These are phyloP conservation scores for Drosophila busckii DNA, from an alignment of 1,140 invertebrate genomes.

Conservation along the genomic window DNA sequence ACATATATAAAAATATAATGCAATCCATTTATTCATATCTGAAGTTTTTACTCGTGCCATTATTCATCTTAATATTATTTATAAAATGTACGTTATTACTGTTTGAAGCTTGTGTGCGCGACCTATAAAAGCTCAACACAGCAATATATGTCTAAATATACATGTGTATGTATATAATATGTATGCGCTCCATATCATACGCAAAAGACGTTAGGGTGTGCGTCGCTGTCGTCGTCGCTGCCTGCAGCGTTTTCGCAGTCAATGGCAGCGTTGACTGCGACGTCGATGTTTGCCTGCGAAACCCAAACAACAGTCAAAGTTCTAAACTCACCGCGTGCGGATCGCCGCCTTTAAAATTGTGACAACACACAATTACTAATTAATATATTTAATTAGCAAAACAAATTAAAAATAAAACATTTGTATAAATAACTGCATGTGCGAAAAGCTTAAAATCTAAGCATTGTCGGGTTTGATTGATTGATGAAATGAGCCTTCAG, in stretches of 20 bases:
- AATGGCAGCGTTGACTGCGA: slow-evolving; percentile 3
- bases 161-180: too few species aligned
- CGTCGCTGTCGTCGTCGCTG: background rate
- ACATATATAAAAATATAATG: too few species aligned
- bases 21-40: too few species aligned
- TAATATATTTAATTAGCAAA: slow-evolving; percentile 29
- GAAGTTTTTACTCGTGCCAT: too few species aligned
- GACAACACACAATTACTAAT: slow-evolving; percentile 34
- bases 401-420: slow-evolving; percentile 24
- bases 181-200: too few species aligned
- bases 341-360: slow-evolving; percentile 25
- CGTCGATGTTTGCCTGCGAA: background rate
- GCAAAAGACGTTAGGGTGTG: too few species aligned
- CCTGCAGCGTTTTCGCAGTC: background rate
- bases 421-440: too few species aligned
- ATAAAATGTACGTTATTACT: too few species aligned
- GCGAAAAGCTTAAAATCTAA: slow-evolving; percentile 52
- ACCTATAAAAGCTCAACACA: too few species aligned
- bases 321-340: slow-evolving; percentile 47
- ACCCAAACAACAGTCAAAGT: slow-evolving; percentile 47
- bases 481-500: slow-evolving; percentile 41
- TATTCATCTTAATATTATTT: too few species aligned
- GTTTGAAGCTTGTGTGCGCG: too few species aligned
- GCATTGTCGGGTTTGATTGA: slow-evolving; percentile 58
- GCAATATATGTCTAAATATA: too few species aligned